Percentiles rank a stretch among this genome's conserved stretches.
These are phyloP conservation scores for Epizoanthus ramosus DNA, from an alignment of 92 coral and sea anemone species.

Conservation along the genomic window DNA sequence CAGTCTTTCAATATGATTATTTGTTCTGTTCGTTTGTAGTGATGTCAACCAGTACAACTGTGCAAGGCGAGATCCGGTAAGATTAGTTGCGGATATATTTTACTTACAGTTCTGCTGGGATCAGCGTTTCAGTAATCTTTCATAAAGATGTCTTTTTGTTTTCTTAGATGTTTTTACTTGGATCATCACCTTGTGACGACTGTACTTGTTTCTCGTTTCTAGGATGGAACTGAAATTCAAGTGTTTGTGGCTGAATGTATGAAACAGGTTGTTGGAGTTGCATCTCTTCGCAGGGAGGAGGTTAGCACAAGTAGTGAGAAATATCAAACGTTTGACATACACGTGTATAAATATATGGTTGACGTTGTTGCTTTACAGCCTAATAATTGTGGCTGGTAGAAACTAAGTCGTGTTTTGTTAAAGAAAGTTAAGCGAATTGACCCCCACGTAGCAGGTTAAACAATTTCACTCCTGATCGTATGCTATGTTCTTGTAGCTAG, in stretches of 20 bases:
- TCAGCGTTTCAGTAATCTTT: neutral
- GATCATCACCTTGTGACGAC: neutral
- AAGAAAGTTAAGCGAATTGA: too few relatives aligned
- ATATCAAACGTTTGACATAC: neutral
- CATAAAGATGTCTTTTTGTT: neutral
- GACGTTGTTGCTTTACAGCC: neutral
- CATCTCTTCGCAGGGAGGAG: constrained; percentile 96
- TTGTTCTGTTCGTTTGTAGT: constrained; percentile 41
- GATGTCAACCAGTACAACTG: constrained; percentile 78
- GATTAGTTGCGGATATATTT: constrained; percentile 9
- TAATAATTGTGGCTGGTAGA: neutral
- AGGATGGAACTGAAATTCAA: constrained; percentile 97
- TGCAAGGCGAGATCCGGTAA: constrained; percentile 86
- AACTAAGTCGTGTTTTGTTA: neutral
- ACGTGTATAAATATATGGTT: neutral
- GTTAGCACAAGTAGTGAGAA: constrained; percentile 35
- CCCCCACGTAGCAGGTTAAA: too few relatives aligned
- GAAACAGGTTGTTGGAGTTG: constrained; percentile 89
- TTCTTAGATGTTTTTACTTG: neutral
- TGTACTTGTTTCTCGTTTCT: neutral
- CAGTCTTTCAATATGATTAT: too few relatives aligned
- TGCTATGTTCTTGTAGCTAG: too few relatives aligned
- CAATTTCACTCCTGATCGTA: too few relatives aligned
- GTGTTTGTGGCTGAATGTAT: constrained; percentile 88
- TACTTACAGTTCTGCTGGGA: neutral